Evolutionary conservation across 2,113 vertebrate species (phyloP).

Genomic region (Onychostoma macrolepis): DNA sequence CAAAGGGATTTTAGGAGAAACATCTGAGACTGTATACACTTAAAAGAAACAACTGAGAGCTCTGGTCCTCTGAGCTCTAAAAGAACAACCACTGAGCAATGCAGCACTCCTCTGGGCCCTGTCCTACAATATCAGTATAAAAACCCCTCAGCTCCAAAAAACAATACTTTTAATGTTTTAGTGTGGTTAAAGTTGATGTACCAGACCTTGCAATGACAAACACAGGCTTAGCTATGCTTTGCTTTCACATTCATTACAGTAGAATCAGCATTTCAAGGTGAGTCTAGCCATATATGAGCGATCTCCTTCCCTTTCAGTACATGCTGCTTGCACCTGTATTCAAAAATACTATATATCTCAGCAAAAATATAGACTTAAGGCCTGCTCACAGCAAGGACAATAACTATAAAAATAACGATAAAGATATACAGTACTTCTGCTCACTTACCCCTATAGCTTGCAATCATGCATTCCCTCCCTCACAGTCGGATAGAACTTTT

Average conservation of each 20-base stretch:
- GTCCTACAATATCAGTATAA: background rate
- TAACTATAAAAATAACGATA: too few relatives aligned
- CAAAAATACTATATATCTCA: background rate
- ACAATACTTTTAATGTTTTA: background rate
- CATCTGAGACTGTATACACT: background rate
- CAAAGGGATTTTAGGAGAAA: background rate
- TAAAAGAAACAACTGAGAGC: background rate
- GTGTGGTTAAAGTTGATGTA: background rate
- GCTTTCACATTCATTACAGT: slow-evolving; percentile 6
- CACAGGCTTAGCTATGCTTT: background rate
- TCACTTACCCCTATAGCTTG: background rate
- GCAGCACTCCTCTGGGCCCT: background rate
- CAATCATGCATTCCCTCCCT: background rate
- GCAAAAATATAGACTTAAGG: background rate
- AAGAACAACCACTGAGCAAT: background rate
- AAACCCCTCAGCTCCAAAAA: background rate
- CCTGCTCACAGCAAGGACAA: background rate
- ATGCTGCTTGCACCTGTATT: background rate
- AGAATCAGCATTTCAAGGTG: background rate
- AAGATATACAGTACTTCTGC: too few relatives aligned
- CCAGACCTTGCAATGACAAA: slow-evolving; percentile 14
- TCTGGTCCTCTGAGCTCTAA: background rate
- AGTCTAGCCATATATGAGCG: background rate
- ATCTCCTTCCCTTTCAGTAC: background rate
- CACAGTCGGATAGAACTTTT: background rate